Base-by-base conservation (phyloP, 2,797 vertebrate species). In the Silurus lanzhouensis region DNA sequence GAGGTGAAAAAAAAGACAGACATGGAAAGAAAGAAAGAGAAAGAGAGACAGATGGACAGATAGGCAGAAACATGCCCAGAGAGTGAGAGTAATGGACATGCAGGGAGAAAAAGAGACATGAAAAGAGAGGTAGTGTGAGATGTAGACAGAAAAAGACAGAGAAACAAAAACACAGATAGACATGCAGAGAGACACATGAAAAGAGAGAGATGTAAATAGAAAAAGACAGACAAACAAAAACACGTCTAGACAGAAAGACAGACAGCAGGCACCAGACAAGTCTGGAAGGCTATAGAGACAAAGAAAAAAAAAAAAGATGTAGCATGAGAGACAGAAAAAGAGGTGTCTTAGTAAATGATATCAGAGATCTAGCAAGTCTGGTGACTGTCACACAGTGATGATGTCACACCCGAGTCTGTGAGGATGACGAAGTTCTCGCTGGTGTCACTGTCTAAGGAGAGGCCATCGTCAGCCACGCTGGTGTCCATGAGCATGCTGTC, bases 391-490 rank as follows among this genome's bases (percentile, higher is more conserved):
- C 13, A 0, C 1, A 22, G 44, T 80, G 61, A 5, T 25, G 19
- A 27, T 27, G 89, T 68, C 82, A 77, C 72, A 85, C 85, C 97
- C 60, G 97, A 95, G 87, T 98, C 97, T 85, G 96, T 91, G 83
- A 99, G 93, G 91, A 97, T 94, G 87, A 97, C 94, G 20, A 98
- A 98, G 90, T 94, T 95, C 0, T 99, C 97, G 0, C 97, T 98
- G 92, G 95, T 90, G 75, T 99, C 98, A 1, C 97, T 99, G 90
- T 97, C 96, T 88, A 99, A 89, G 0, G 97, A 99, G 22, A 98
- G 92, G 79, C 95, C 93, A 2, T 99, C 98, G n/a, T 99, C 97
- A 0, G 95, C 95, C 84, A 96, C 92, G 48, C 97, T 97, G 74
- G 95, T 96, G 6, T 99, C 98, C 91, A 97, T 84, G 0, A 97